Evolutionary conservation across 2,113 vertebrate genomes (phyloP), one percentile per base, ranked within the genome.

Genomic region (Seriola dumerili): DNA sequence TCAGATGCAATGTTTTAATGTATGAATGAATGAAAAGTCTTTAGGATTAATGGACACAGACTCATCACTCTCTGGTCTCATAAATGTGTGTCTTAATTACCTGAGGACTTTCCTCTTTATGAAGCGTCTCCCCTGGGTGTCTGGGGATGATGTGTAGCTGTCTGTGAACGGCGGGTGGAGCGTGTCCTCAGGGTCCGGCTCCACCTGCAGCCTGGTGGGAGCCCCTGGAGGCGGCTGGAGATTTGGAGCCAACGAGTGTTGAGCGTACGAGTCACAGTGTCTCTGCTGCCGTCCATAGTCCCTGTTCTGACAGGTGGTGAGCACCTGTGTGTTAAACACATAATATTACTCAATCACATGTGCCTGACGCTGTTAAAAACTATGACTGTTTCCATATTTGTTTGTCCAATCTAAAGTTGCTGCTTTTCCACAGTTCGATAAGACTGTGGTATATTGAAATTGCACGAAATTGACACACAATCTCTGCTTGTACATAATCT

Each of bases 41-140:
- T 36, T 6, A 14, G 44, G 42, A 12, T 44, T 2, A 44, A 44
- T 12, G 11, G 42, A 13, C 11, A 44, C 42, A 13, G 42, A 13
- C 10, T 44, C 42, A 12, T 44, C 42, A 44, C 11, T 8, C 29
- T 17, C 58, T 34, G 16, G 32, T 19, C 32, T 62, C 32, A 58
- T 10, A 3, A 4, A 5, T 9, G 12, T 13, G 29, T 40, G 5
- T 32, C n/a, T 7, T 16, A 10, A 17, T 8, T 40, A 95, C 95
- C 95, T 93, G 16, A 95, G 82, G 59, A 96, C 95, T 85, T 96
- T 96, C 1, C 95, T 94, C 77, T 93, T 95, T 83, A 95, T 87
- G 68, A 81, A 66, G 17, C 79, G 78, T 64, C 83, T 87, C 29
- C 50, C 64, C 29, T 70, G 86, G 9, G 46, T 67, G 63, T 89